phyloP scores from a whole-genome alignment of 2,113 vertebrate genomes.

The Sclerurus mexicanus region DNA sequence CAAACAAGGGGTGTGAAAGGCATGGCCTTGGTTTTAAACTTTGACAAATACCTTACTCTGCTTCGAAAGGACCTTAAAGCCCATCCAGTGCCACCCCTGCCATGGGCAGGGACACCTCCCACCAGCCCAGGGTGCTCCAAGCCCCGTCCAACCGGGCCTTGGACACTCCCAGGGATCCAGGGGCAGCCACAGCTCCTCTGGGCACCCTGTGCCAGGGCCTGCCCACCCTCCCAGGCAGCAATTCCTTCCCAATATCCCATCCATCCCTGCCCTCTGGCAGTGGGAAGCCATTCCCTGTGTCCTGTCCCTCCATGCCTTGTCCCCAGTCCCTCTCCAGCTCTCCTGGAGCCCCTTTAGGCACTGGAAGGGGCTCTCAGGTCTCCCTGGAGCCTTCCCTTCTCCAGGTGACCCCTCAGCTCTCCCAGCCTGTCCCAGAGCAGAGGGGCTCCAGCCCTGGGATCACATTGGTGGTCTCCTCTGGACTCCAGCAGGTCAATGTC shows the following conservation, averaged over 20 bases:
- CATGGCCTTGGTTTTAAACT: rapidly evolving
- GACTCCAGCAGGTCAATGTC: background rate
- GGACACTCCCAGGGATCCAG: background rate
- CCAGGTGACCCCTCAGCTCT: background rate
- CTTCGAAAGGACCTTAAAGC: too few relatives aligned
- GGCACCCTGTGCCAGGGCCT: background rate
- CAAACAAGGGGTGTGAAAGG: background rate
- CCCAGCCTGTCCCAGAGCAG: background rate
- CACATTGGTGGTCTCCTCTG: background rate
- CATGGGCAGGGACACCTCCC: background rate
- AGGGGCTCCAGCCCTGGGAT: background rate
- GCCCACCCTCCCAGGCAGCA: background rate
- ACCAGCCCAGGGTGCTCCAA: background rate
- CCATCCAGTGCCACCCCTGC: background rate
- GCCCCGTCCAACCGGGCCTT: background rate
- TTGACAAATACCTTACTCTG: background rate
- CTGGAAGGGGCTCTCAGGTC: background rate
- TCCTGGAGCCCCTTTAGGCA: rapidly evolving
- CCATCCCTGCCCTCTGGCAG: background rate
- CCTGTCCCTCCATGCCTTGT: background rate
- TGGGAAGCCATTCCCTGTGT: background rate
- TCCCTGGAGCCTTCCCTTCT: background rate
- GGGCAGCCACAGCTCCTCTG: background rate
- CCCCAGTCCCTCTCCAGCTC: background rate
- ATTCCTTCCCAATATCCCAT: background rate